Conservation (phyloP, 1,140 invertebrate genomes). For the Portunus trituberculatus region DNA sequence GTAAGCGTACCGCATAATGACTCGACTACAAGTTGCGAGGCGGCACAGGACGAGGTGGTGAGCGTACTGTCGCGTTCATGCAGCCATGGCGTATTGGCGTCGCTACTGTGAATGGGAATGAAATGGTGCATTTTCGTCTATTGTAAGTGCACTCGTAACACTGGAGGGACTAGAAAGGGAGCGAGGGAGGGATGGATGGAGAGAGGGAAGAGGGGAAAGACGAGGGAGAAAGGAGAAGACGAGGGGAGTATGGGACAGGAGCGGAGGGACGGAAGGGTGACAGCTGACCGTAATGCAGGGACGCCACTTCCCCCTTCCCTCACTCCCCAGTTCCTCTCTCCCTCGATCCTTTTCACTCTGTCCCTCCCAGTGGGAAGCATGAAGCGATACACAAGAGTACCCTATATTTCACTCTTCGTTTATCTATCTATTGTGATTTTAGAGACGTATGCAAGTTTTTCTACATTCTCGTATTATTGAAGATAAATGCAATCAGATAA, state of each 20-base stretch:
- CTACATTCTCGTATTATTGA: no score
- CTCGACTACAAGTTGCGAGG: no score
- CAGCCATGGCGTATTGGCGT: background rate
- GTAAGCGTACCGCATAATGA: no score
- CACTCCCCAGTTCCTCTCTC: background rate
- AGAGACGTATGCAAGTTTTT: no score
- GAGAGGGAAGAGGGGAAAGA: background rate
- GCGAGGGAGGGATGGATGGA: background rate
- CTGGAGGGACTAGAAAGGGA: background rate
- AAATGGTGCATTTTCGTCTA: background rate
- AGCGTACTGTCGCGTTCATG: background rate
- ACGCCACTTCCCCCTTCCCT: background rate
- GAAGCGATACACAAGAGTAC: background rate
- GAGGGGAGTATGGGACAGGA: conserved; percentile 23
- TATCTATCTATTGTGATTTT: no score
- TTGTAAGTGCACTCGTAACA: conserved; percentile 5
- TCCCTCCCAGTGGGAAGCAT: background rate
- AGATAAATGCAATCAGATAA: no score
- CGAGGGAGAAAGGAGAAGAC: background rate
- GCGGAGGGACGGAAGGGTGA: background rate
- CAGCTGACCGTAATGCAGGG: conserved; percentile 29
- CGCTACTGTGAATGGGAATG: background rate
- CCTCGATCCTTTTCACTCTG: background rate
- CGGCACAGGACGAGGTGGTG: background rate
- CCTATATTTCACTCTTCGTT: no score